These are phyloP conservation scores for Petrocephalus microphthalmus DNA, from an alignment of 2,113 vertebrate species.

Conservation along the genomic window DNA sequence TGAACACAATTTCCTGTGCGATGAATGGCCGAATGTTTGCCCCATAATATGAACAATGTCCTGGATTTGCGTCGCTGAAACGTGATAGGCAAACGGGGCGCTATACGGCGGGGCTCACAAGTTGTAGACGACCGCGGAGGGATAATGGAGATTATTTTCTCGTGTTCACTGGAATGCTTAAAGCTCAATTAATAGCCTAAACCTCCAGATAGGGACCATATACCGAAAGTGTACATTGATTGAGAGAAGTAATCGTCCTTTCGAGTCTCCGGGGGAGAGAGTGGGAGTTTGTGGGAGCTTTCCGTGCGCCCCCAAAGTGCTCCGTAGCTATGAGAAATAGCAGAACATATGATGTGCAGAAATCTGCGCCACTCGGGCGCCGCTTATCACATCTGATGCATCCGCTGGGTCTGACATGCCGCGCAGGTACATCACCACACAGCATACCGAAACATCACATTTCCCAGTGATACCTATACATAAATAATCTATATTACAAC, in stretches of 20 bases:
- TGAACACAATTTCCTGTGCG: constrained; percentile 16
- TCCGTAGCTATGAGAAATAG: not conserved
- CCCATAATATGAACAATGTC: not conserved
- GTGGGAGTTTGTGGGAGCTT: not conserved
- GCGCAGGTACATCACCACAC: not conserved
- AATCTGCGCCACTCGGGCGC: not conserved
- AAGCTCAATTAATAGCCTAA: not conserved
- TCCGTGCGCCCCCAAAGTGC: not conserved
- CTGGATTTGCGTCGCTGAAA: not conserved
- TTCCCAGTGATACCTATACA: not conserved
- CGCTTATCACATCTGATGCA: constrained; percentile 5
- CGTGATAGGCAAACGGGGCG: not conserved
- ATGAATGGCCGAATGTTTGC: not conserved
- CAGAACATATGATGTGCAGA: not conserved
- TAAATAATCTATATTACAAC: not conserved
- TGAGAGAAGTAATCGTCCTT: not conserved
- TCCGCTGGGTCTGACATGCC: not conserved
- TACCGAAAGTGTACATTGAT: not conserved
- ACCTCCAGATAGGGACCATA: not conserved
- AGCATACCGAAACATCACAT: not conserved
- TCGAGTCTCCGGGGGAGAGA: not conserved
- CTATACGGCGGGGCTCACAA: not conserved
- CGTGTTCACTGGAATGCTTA: not conserved
- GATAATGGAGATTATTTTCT: not conserved
- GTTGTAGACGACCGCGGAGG: not conserved